Evolutionary conservation across 2,888 invertebrate species (phyloP).

Genomic region (Parnassius orleans): DNA sequence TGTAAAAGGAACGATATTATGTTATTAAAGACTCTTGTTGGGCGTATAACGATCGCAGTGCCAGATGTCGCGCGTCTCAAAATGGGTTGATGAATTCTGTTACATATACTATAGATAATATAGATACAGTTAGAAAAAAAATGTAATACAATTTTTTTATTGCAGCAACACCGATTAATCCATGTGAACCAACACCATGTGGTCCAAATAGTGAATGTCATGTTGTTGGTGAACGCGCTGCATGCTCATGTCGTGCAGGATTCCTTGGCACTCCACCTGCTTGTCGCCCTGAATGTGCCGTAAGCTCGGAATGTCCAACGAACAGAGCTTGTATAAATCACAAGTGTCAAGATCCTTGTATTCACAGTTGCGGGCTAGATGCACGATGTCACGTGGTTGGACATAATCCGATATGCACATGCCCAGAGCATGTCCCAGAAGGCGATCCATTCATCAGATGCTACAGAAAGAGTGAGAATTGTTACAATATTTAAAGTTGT

Average conservation of each 20-base stretch:
- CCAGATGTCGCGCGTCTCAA: too few relatives aligned
- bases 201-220: conserved; percentile 89
- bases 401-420: conserved; percentile 90
- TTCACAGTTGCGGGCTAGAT: conserved; percentile 88
- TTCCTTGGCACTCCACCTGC: conserved; percentile 87
- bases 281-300: conserved; percentile 88
- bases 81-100: too few relatives aligned
- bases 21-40: too few relatives aligned
- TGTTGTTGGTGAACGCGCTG: conserved; percentile 84
- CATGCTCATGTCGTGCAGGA: conserved; percentile 86
- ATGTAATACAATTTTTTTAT: conserved; percentile 9
- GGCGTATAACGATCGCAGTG: too few relatives aligned
- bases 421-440: conserved; percentile 82
- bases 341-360: conserved; percentile 89
- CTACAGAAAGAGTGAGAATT: conserved; percentile 62
- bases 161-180: conserved; percentile 65
- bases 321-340: conserved; percentile 87
- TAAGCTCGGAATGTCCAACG: conserved; percentile 88
- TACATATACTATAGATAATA: too few relatives aligned
- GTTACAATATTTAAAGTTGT: background rate
- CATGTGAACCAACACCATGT: conserved; percentile 89
- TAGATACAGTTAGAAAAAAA: background rate
- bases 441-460: conserved; percentile 91
- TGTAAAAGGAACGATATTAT: too few relatives aligned
- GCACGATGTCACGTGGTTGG: conserved; percentile 89